Percentiles rank a stretch among this genome's conserved stretches.
These are phyloP conservation scores for Saccopteryx bilineata DNA, from an alignment of 2,113 vertebrate species.

Conservation along the genomic window DNA sequence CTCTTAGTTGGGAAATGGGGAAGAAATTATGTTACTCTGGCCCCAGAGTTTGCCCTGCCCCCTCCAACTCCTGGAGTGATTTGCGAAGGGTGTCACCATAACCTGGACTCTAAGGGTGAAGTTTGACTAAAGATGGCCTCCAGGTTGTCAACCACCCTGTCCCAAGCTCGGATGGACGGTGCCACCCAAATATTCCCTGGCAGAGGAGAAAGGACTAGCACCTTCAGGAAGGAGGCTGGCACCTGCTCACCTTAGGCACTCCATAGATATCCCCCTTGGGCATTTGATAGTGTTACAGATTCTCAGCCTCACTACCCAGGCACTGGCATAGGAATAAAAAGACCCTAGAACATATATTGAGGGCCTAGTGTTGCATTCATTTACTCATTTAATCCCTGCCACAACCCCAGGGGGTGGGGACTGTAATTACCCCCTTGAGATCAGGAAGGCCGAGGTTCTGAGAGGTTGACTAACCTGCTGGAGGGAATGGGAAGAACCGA, in stretches of 20 bases:
- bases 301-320: background rate
- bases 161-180: background rate
- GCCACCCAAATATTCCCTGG: background rate
- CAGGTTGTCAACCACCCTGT: background rate
- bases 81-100: background rate
- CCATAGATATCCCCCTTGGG: background rate
- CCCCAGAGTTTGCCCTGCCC: background rate
- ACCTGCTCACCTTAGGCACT: background rate
- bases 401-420: background rate
- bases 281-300: background rate
- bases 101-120: background rate
- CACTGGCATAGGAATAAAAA: background rate
- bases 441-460: background rate
- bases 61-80: background rate
- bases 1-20: background rate
- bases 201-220: background rate
- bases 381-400: background rate
- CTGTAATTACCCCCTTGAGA: background rate
- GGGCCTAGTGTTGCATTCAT: background rate
- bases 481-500: background rate
- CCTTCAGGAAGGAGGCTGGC: background rate
- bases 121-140: background rate
- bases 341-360: background rate
- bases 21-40: background rate
- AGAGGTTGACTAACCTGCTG: background rate